Conservation (phyloP, 2,797 vertebrate genomes). For the Centropyge bicolor region DNA sequence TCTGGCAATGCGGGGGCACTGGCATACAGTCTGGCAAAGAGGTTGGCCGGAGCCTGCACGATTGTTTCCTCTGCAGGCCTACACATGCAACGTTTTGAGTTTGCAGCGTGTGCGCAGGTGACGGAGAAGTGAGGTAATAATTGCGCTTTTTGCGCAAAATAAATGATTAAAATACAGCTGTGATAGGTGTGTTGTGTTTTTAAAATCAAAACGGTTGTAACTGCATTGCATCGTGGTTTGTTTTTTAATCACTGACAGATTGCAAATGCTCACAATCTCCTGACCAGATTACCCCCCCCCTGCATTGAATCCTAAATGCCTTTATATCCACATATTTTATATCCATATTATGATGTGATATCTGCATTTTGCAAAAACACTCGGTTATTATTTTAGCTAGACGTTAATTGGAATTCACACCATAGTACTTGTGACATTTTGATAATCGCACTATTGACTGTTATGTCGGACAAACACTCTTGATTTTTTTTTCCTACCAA, state of each 20-base stretch:
- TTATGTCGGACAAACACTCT: slow-evolving; percentile 85
- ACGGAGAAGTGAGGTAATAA: slow-evolving; percentile 22
- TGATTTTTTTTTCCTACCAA: slow-evolving; percentile 74
- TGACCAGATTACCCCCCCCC: slow-evolving; percentile 43
- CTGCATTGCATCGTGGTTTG: slow-evolving; percentile 27
- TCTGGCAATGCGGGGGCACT: slow-evolving; percentile 76
- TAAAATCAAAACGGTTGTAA: slow-evolving; percentile 6
- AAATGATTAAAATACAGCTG: slow-evolving; percentile 41
- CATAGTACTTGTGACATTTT: slow-evolving; percentile 85
- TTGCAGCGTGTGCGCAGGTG: slow-evolving; percentile 4
- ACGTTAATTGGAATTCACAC: slow-evolving; percentile 85
- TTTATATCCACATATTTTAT: slow-evolving; percentile 22
- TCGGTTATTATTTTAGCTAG: slow-evolving; percentile 74
- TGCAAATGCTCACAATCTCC: slow-evolving; percentile 49
- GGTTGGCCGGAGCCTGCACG: slow-evolving; percentile 40
- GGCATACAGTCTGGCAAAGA: slow-evolving; percentile 80
- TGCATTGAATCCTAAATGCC: slow-evolving; percentile 20
- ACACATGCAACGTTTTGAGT: slow-evolving; percentile 42
- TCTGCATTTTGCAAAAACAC: slow-evolving; percentile 53
- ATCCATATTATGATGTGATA: slow-evolving; percentile 45
- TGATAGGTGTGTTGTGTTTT: neutral
- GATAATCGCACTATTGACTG: slow-evolving; percentile 86
- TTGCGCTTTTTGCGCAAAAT: neutral
- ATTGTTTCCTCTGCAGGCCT: slow-evolving; percentile 42
- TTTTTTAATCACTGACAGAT: slow-evolving; percentile 55